Conservation (phyloP, 2,888 invertebrate species). For the Alitta virens region DNA sequence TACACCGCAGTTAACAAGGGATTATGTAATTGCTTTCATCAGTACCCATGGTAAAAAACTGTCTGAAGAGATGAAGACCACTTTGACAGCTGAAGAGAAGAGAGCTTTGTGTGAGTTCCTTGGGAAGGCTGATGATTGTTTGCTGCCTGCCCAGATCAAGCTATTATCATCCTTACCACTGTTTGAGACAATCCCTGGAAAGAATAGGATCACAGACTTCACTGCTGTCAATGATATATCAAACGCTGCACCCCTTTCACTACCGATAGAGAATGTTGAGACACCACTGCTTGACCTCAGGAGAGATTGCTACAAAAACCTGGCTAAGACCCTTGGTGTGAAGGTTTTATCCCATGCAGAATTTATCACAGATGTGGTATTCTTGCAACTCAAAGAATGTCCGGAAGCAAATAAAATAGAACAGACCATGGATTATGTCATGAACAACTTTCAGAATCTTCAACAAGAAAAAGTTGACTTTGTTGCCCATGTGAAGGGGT, state of each 20-base stretch:
- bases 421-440: conserved; percentile 19
- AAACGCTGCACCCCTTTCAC: conserved; percentile 12
- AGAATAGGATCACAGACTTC: background rate
- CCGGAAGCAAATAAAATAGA: conserved; percentile 3
- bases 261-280: conserved; percentile 9
- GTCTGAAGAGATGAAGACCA: too few relatives aligned
- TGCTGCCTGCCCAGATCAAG: background rate
- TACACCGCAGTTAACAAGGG: conserved; percentile 15
- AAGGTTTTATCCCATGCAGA: conserved; percentile 6
- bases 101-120: too few relatives aligned
- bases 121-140: too few relatives aligned
- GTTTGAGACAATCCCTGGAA: conserved; percentile 6
- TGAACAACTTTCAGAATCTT: conserved; percentile 20
- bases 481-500: conserved; percentile 5
- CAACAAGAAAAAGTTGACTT: conserved; percentile 19
- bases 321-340: conserved; percentile 19
- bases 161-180: conserved; percentile 22
- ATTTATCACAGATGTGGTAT: conserved; percentile 14
- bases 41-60: too few relatives aligned
- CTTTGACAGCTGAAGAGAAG: too few relatives aligned
- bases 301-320: conserved; percentile 1
- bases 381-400: conserved; percentile 14
- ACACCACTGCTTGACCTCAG: conserved; percentile 15
- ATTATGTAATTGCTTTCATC: too few relatives aligned
- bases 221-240: conserved; percentile 17